These are phyloP conservation scores for Penaeus vannamei DNA, from an alignment of 1,140 invertebrate genomes.

Conservation along the genomic window DNA sequence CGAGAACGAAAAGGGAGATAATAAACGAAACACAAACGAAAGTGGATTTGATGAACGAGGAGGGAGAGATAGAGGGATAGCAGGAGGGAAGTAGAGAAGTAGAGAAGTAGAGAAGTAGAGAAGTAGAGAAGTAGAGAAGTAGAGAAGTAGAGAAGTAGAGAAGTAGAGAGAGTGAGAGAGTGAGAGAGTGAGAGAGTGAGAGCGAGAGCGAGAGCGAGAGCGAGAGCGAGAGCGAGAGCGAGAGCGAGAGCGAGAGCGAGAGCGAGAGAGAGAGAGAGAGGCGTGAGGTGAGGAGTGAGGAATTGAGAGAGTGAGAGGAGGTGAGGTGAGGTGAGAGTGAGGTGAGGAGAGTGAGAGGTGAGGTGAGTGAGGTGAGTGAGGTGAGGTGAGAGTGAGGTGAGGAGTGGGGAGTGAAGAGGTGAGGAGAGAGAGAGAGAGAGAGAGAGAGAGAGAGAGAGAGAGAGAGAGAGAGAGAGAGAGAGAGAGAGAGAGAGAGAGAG, in stretches of 20 bases:
- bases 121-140: background rate
- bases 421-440: too few relatives aligned
- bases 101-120: background rate
- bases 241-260: background rate
- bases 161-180: background rate
- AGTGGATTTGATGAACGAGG: background rate
- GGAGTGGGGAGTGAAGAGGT: background rate
- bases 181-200: background rate
- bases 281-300: background rate
- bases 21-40: background rate
- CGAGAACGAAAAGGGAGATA: background rate
- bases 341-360: too few relatives aligned
- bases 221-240: background rate
- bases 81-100: background rate
- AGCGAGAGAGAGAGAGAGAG: too few relatives aligned
- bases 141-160: background rate
- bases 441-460: too few relatives aligned
- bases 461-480: background rate
- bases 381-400: background rate
- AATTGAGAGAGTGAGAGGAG: background rate
- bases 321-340: background rate
- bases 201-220: background rate
- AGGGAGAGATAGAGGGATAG: background rate
- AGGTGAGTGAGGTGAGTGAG: too few relatives aligned
- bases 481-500: background rate